These are phyloP conservation scores for Rhagonycha lutea DNA, from an alignment of 2,888 invertebrate species.

Conservation along the genomic window DNA sequence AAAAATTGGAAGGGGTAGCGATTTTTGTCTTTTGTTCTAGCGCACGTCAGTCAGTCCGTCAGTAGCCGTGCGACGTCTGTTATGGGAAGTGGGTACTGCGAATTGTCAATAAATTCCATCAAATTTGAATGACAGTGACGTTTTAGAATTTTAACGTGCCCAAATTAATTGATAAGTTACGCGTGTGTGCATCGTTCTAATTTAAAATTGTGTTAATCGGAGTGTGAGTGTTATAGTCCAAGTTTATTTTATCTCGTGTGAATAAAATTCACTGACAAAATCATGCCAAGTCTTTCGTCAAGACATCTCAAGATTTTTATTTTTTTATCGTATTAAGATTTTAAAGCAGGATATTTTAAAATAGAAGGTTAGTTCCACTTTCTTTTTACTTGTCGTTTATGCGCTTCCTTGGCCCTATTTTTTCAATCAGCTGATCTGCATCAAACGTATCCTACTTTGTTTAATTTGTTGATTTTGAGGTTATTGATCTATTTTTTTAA, in stretches of 20 bases:
- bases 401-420: neutral
- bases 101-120: neutral
- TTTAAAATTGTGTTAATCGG: neutral
- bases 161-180: neutral
- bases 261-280: neutral
- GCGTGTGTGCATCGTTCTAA: neutral
- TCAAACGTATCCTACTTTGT: neutral
- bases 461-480: neutral
- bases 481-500: neutral
- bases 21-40: neutral
- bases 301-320: neutral
- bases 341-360: neutral
- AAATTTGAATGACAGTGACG: neutral
- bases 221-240: neutral
- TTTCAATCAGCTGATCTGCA: neutral
- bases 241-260: neutral
- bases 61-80: neutral
- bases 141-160: neutral
- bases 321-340: neutral
- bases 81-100: neutral
- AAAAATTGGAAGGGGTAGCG: neutral
- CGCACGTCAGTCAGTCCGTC: neutral
- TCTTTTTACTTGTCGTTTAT: neutral
- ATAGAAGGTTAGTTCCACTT: neutral
- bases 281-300: neutral